Percentiles rank a stretch among this genome's conserved stretches.
These are phyloP conservation scores for Apus apus DNA, from an alignment of 2,113 vertebrate species.

Conservation along the genomic window DNA sequence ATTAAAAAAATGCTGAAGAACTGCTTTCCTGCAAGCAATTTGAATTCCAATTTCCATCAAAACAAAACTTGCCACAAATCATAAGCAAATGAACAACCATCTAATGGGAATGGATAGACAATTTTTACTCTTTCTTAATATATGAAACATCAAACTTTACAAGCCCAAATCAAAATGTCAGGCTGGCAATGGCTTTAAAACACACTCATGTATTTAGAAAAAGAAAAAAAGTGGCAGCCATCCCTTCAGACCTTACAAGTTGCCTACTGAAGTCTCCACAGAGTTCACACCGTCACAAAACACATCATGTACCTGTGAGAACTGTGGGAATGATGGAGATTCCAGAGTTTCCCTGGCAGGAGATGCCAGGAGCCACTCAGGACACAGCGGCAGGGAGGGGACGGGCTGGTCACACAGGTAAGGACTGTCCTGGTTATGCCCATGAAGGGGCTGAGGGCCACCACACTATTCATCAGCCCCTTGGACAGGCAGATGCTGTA, in stretches of 20 bases:
- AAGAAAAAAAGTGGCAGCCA: not conserved
- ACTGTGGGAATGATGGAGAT: not conserved
- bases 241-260: not conserved
- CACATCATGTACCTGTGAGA: accelerated
- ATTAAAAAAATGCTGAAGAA: not conserved
- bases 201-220: not conserved
- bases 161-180: not conserved
- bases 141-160: not conserved
- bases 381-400: not conserved
- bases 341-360: not conserved
- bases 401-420: accelerated
- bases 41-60: not conserved
- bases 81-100: not conserved
- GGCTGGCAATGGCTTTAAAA: not conserved
- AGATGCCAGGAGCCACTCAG: accelerated
- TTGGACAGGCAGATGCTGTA: not conserved
- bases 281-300: not conserved
- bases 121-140: not conserved
- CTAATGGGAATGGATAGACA: not conserved
- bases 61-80: not conserved
- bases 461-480: accelerated
- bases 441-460: accelerated
- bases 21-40: not conserved
- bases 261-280: not conserved
- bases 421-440: not conserved